phyloP scores from a whole-genome alignment of 2,113 vertebrate genomes.

The Engystomops pustulosus region DNA sequence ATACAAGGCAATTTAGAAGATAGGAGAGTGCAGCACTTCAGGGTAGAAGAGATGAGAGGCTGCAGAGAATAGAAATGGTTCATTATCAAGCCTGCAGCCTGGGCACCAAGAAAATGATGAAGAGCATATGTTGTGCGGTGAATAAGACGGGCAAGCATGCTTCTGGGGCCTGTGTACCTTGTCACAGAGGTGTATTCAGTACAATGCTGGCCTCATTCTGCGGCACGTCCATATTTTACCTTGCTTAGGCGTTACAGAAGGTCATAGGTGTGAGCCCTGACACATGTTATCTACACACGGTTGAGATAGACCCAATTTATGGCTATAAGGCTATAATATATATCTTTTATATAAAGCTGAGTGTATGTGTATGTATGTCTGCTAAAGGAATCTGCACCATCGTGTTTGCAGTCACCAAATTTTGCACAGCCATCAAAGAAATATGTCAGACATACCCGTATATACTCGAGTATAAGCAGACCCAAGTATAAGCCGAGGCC shows the following conservation, averaged over 20 bases:
- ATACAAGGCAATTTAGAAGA: slow-evolving; percentile 57
- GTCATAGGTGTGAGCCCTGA: neutral
- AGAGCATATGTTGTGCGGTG: slow-evolving; percentile 39
- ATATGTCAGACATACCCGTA: too few relatives aligned
- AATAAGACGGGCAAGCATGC: slow-evolving; percentile 38
- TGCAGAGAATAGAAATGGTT: slow-evolving; percentile 58
- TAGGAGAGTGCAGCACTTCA: slow-evolving; percentile 55
- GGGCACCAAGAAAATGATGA: slow-evolving; percentile 45
- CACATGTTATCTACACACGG: neutral
- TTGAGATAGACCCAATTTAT: neutral
- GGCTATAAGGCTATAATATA: too few relatives aligned
- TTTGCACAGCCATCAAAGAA: too few relatives aligned
- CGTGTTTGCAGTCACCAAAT: too few relatives aligned
- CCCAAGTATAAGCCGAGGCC: too few relatives aligned
- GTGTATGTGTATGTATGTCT: too few relatives aligned
- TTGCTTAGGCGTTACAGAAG: neutral
- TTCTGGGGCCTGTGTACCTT: neutral
- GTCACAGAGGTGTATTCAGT: neutral
- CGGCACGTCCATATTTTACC: neutral
- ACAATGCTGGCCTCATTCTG: neutral
- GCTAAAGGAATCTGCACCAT: too few relatives aligned
- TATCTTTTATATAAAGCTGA: too few relatives aligned
- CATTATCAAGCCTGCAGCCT: slow-evolving; percentile 53
- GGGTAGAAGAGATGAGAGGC: slow-evolving; percentile 53
- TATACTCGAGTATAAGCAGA: too few relatives aligned